phyloP scores from a whole-genome alignment of 2,888 invertebrate genomes.

The Abrostola triplasia region DNA sequence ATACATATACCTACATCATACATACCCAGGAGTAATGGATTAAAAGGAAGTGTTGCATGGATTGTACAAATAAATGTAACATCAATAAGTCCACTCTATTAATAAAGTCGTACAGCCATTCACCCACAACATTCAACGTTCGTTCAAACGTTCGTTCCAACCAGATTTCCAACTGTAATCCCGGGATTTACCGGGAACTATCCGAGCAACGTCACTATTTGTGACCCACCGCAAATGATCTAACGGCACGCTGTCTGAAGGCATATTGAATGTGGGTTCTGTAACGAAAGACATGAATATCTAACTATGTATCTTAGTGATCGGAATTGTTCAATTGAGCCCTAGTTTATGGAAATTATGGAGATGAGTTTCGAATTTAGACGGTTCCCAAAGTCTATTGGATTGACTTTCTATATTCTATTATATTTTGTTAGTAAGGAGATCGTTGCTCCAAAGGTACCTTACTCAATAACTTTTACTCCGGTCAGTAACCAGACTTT shows the following conservation, averaged over 20 bases:
- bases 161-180: constrained; percentile 1
- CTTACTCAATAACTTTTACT: too few species aligned
- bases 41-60: too few species aligned
- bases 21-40: too few species aligned
- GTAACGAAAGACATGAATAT: constrained; percentile 40
- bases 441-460: too few species aligned
- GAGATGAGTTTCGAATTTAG: constrained; percentile 5
- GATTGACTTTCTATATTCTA: background rate
- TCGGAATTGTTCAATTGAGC: constrained; percentile 22
- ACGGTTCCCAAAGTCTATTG: background rate
- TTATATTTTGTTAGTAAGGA: background rate
- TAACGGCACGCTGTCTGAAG: constrained; percentile 55
- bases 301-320: constrained; percentile 19
- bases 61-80: too few species aligned
- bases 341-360: background rate
- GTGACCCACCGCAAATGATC: constrained; percentile 67
- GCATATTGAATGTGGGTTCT: constrained; percentile 57
- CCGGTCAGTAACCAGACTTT: too few species aligned
- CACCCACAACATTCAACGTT: background rate
- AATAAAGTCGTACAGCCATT: too few species aligned
- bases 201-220: constrained; percentile 39
- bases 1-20: too few species aligned
- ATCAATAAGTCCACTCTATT: too few species aligned
- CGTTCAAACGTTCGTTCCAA: background rate
- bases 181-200: constrained; percentile 27